Percentiles rank a stretch among this genome's conserved stretches.
These are phyloP conservation scores for Allygus modestus DNA, from an alignment of 2,888 invertebrate species.

Conservation along the genomic window DNA sequence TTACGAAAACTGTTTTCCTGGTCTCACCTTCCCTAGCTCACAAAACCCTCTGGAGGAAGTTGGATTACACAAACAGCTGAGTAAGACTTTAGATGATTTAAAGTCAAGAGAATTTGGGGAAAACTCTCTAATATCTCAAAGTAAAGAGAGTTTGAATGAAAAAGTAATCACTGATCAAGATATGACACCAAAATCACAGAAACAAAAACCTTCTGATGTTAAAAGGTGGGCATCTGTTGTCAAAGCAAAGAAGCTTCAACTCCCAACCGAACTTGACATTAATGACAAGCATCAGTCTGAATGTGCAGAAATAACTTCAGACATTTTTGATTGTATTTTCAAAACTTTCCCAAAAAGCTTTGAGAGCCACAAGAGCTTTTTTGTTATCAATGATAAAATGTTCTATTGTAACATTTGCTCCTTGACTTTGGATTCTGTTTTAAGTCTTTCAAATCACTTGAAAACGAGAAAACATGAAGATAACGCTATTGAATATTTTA, in stretches of 20 bases:
- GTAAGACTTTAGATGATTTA: background rate
- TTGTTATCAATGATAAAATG: slow-evolving; percentile 19
- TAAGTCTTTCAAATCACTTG: slow-evolving; percentile 36
- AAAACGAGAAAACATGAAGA: slow-evolving; percentile 50
- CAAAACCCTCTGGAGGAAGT: background rate
- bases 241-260: slow-evolving; percentile 38
- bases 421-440: slow-evolving; percentile 21
- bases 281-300: background rate
- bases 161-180: background rate
- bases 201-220: slow-evolving; percentile 5
- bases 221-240: slow-evolving; percentile 49
- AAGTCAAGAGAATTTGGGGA: background rate
- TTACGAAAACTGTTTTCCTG: slow-evolving; percentile 18
- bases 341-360: slow-evolving; percentile 21
- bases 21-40: background rate
- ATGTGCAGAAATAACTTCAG: background rate
- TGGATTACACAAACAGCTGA: slow-evolving; percentile 15
- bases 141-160: background rate
- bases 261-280: background rate
- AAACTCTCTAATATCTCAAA: background rate
- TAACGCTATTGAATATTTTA: slow-evolving; percentile 16
- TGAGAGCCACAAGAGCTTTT: slow-evolving; percentile 44
- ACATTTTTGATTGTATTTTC: slow-evolving; percentile 4
- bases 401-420: slow-evolving; percentile 37
- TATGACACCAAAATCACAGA: slow-evolving; percentile 34